Evolutionary conservation across 2,113 vertebrate species (phyloP).

Genomic region (Psettodes erumei): DNA sequence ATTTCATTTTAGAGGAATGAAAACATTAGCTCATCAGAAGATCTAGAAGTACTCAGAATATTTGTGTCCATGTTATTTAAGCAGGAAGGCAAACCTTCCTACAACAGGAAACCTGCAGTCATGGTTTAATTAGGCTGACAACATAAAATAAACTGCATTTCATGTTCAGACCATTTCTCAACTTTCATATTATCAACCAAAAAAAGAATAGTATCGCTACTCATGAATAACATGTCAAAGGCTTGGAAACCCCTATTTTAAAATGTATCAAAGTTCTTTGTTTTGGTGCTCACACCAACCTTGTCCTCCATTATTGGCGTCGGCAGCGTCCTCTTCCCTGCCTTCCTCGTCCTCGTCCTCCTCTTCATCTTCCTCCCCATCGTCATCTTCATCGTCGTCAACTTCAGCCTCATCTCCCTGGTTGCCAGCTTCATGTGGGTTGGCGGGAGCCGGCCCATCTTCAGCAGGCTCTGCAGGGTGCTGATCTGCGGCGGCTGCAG

Average conservation of each 20-base stretch:
- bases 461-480: slow-evolving; percentile 29
- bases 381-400: slow-evolving; percentile 51
- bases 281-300: slow-evolving; percentile 72
- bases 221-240: background rate
- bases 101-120: background rate
- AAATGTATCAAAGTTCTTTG: background rate
- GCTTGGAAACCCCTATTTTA: background rate
- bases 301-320: slow-evolving; percentile 92
- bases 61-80: background rate
- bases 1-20: background rate
- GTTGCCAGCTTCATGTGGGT: slow-evolving; percentile 46
- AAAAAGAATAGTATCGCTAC: background rate
- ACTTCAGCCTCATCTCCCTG: slow-evolving; percentile 52
- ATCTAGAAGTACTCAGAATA: background rate
- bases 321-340: slow-evolving; percentile 90
- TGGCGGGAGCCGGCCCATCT: slow-evolving; percentile 22
- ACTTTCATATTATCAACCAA: background rate
- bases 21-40: background rate
- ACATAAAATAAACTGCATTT: background rate
- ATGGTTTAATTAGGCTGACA: background rate
- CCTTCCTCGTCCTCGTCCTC: slow-evolving; percentile 92
- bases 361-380: slow-evolving; percentile 88
- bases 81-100: background rate
- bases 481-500: slow-evolving; percentile 66
- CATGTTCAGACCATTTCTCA: background rate